Evolutionary conservation across 2,797 vertebrate genomes (phyloP).

Genomic region (Sphenodon punctatus): DNA sequence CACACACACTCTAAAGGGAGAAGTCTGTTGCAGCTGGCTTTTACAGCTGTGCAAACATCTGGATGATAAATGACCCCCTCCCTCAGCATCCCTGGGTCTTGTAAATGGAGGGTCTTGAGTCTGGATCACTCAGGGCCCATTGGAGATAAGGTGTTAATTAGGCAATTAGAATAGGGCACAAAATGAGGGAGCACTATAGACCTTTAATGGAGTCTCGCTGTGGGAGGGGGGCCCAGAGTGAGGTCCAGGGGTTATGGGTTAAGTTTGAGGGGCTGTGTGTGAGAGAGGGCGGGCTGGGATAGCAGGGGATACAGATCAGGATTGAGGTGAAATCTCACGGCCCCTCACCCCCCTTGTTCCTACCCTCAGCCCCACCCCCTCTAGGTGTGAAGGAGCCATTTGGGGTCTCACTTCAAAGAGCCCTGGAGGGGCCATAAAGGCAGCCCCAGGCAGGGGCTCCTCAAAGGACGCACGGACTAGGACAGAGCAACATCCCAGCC

Average conservation of each 20-base stretch:
- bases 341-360: not conserved
- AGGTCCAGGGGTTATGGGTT: not conserved
- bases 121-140: constrained; percentile 40
- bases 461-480: constrained; percentile 4
- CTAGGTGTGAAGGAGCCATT: constrained; percentile 14
- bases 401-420: constrained; percentile 20
- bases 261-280: not conserved
- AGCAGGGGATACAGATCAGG: not conserved
- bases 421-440: constrained; percentile 14
- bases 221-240: not conserved
- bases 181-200: not conserved
- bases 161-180: constrained; percentile 21
- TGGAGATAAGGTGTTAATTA: constrained; percentile 26
- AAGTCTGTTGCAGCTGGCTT: not conserved
- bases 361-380: not conserved
- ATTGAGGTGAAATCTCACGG: not conserved
- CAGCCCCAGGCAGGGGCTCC: constrained; percentile 1
- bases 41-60: constrained; percentile 32
- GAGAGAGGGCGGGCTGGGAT: not conserved
- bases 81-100: not conserved
- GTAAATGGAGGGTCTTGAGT: constrained; percentile 22
- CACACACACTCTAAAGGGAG: too few species aligned
- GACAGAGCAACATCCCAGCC: not conserved
- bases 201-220: constrained; percentile 19
- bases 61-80: constrained; percentile 27